Conservation (phyloP, 2,797 vertebrate species). For the Pteropus rufus region DNA sequence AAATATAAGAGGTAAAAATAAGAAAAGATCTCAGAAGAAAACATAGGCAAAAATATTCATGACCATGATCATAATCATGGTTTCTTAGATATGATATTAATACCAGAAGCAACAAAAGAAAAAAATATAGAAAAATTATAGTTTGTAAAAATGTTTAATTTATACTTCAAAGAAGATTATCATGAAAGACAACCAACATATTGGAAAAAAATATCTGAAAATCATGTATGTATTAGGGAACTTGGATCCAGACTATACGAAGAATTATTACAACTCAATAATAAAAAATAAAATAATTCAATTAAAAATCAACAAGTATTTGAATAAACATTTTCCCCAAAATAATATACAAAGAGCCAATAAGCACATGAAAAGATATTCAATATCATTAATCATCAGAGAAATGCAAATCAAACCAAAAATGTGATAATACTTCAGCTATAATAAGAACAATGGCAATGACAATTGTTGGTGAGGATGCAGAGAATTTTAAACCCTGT, state of each 20-base stretch:
- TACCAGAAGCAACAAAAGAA: background rate
- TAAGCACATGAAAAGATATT: background rate
- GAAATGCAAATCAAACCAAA: background rate
- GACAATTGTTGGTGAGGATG: background rate
- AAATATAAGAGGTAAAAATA: background rate
- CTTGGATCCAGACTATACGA: background rate
- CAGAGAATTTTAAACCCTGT: background rate
- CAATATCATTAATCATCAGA: background rate
- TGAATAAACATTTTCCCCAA: background rate
- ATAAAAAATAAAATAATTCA: background rate
- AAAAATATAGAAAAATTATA: background rate
- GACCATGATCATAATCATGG: background rate
- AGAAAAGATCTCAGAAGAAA: background rate
- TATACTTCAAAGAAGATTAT: background rate
- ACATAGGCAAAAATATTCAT: background rate
- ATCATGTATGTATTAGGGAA: background rate
- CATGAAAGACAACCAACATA: background rate
- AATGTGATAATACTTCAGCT: background rate
- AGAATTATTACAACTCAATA: background rate
- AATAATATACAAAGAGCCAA: background rate
- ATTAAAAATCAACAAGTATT: background rate
- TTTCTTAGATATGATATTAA: background rate
- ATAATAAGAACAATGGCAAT: background rate
- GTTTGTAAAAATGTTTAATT: background rate
- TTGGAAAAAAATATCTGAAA: background rate